These are phyloP conservation scores for Prunella himalayana DNA, from an alignment of 2,113 vertebrate genomes.

Conservation along the genomic window DNA sequence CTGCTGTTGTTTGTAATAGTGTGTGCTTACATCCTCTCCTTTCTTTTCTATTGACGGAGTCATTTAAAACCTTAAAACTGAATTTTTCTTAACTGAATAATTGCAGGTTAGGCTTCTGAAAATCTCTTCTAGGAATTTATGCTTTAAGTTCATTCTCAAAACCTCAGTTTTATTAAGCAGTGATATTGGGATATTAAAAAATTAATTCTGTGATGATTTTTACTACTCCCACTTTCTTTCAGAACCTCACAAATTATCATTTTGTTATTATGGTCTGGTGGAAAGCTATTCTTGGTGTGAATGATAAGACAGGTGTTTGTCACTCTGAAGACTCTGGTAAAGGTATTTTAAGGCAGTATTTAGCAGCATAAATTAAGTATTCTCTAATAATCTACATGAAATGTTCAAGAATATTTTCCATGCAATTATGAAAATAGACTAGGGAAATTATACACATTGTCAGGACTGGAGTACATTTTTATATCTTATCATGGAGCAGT, in stretches of 20 bases:
- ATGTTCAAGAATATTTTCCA: neutral
- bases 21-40: neutral
- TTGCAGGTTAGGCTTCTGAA: neutral
- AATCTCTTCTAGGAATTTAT: slow-evolving; percentile 26
- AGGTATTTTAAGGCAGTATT: slow-evolving; percentile 2
- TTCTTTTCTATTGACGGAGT: neutral
- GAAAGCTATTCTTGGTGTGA: slow-evolving; percentile 21
- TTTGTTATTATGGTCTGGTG: slow-evolving; percentile 38
- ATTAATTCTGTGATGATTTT: slow-evolving; percentile 42
- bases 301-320: slow-evolving; percentile 57
- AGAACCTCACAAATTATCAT: slow-evolving; percentile 30
- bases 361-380: slow-evolving; percentile 16
- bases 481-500: neutral
- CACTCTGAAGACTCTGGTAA: slow-evolving; percentile 42
- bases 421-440: neutral
- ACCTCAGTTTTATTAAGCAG: neutral
- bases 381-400: neutral
- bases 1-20: neutral
- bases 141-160: neutral
- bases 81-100: neutral
- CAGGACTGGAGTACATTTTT: neutral
- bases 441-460: neutral
- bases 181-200: slow-evolving; percentile 21
- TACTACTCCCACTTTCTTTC: slow-evolving; percentile 32
- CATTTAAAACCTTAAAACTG: neutral